These are phyloP conservation scores for Salvelinus fontinalis DNA, from an alignment of 2,113 vertebrate species.

Conservation along the genomic window DNA sequence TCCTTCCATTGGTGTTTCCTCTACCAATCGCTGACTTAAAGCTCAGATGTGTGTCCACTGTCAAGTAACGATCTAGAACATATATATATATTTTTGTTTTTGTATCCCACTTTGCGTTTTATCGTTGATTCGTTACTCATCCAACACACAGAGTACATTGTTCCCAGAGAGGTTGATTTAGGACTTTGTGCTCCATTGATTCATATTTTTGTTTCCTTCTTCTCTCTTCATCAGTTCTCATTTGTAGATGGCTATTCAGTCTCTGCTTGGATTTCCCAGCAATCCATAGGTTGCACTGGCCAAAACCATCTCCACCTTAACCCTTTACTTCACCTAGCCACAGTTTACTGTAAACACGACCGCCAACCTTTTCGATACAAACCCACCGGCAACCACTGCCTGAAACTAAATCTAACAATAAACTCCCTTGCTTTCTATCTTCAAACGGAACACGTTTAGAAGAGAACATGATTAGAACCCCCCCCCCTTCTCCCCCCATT, in stretches of 20 bases:
- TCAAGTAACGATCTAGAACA: slow-evolving; percentile 33
- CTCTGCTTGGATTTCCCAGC: slow-evolving; percentile 44
- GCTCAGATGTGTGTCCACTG: slow-evolving; percentile 28
- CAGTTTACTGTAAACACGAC: slow-evolving; percentile 61
- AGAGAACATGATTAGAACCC: background rate
- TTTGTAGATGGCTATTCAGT: slow-evolving; percentile 24
- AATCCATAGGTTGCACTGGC: slow-evolving; percentile 80
- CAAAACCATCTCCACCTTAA: slow-evolving; percentile 54
- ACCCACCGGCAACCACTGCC: slow-evolving; percentile 54
- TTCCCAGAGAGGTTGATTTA: background rate
- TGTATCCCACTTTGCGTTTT: slow-evolving; percentile 23
- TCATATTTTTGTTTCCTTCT: slow-evolving; percentile 6
- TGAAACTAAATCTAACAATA: slow-evolving; percentile 63
- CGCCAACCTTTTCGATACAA: slow-evolving; percentile 57
- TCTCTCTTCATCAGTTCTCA: slow-evolving; percentile 62
- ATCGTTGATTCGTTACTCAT: slow-evolving; percentile 24
- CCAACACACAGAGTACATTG: background rate
- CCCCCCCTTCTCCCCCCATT: background rate
- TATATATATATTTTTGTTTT: background rate
- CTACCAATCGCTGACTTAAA: background rate
- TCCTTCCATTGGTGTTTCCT: slow-evolving; percentile 23
- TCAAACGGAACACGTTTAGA: slow-evolving; percentile 53
- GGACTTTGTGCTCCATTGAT: slow-evolving; percentile 22
- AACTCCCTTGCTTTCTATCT: slow-evolving; percentile 30
- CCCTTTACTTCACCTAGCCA: slow-evolving; percentile 54